Evolutionary conservation across 2,113 vertebrate species (phyloP), one percentile per base, ranked within the genome.

Genomic region (Crotalus helleri): DNA sequence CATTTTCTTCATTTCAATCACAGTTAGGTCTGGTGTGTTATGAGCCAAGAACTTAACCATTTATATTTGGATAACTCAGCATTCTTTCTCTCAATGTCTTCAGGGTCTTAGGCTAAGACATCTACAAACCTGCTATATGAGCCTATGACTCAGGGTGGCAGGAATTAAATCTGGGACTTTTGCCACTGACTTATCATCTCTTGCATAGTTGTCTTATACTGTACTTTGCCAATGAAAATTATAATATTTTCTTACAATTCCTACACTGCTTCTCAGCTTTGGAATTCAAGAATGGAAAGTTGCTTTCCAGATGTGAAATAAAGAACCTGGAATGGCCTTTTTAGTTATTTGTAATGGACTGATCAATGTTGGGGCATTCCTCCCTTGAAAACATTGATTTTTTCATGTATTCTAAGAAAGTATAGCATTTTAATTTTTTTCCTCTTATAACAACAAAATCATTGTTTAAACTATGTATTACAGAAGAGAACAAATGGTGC

Each of bases 401-500:
- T 90, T 46, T 90, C n/a, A 87, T 54, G 19, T 44, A 17, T 39
- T 87, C 13, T 88, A 26, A 92, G 95, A 93, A 92, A 85, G 87
- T 93, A 54, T 88, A n/a, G 11, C 3, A 3, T 46, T 59, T 5
- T 55, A 6, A 17, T 87, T 39, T 91, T 92, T 0, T 0, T 4
- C n/a, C 3, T 44, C 91, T 87, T 19, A 0, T 0, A 58, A 44
- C 33, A 44, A 44, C 74, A 81, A 44, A 95, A 90, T 11, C 11
- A 0, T 93, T n/a, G 58, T 90, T 85, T 94, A 94, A 96, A 92
- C 58, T 4, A 59, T 97, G 94, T 97, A 85, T 97, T 96, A 86
- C 96, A 99, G 99, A 99, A 99, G 98, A 99, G 99, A 97, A 97
- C 98, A 5, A 99, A 99, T 0, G 99, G 99, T 17, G 99, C 99